Evolutionary conservation across 2,797 vertebrate species (phyloP), one percentile per base, ranked within the genome.

Genomic region (Sebastiscus albofasciatus): DNA sequence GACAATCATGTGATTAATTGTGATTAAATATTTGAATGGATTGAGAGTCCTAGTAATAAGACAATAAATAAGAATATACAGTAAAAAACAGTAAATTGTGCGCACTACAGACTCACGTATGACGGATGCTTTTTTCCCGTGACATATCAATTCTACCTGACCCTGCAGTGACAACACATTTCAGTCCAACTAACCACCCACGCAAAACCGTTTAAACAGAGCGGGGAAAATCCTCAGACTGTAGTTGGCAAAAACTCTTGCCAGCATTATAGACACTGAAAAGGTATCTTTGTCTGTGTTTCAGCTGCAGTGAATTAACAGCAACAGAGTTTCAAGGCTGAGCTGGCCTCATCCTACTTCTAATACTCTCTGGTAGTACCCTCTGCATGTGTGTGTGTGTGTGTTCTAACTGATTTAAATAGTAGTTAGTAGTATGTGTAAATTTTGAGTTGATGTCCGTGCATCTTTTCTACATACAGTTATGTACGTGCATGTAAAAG

Each of bases 281-380:
- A 74, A 79, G 24, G 61, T 75, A 81, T 89, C 79, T 82, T 83
- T 78, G 77, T 87, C 86, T 84, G 59, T 84, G 59, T 79, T 77
- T 93, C 92, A 92, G 86, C 91, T 93, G 89, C 74, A 78, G 27
- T 11, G 76, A 84, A 89, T 92, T 89, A 93, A 75, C 81, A 81
- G 74, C 58, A 29, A 78, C 72, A n/a, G 67, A 75, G 70, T 85
- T 77, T 89, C 69, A 84, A 90, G 81, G 85, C 85, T 85, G 77
- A 78, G 64, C 24, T 52, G 75, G 81, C 71, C 75, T 79, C 86
- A 66, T 86, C 72, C 62, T 52, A 34, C 77, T 70, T 72, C 34
- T 72, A 72, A 72, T 84, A 77, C 79, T 60, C 67, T 82, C 68
- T 75, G 29, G 27, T 71, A 46, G 79, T 77, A 10, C 12, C 22